Percentiles rank a stretch among this genome's conserved stretches.
Evolutionary conservation across 2,888 invertebrate species (phyloP).

Genomic region (Branchinecta sandiegonensis): DNA sequence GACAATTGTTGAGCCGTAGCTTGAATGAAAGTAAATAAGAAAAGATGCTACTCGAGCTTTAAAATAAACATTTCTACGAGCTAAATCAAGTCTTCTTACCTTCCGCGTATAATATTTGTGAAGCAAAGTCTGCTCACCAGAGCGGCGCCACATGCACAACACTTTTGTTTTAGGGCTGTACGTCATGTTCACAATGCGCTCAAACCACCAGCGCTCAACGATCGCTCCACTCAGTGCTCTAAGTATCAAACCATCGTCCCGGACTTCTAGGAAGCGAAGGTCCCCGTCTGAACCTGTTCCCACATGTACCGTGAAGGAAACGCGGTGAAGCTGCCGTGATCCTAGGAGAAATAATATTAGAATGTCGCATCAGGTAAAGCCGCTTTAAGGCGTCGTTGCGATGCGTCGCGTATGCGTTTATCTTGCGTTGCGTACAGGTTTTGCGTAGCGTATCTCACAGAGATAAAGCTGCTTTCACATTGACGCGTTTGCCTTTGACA

Average conservation of each 20-base stretch:
- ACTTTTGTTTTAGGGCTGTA: slow-evolving; percentile 97
- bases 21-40: neutral
- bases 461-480: too few relatives aligned
- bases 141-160: slow-evolving; percentile 89
- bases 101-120: slow-evolving; percentile 99
- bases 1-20: too few relatives aligned
- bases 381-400: too few relatives aligned
- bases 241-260: slow-evolving; percentile 84
- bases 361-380: too few relatives aligned
- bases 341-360: slow-evolving; percentile 65
- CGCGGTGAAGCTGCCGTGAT: slow-evolving; percentile 85
- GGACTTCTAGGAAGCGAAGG: slow-evolving; percentile 76
- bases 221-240: slow-evolving; percentile 70
- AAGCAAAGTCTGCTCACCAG: slow-evolving; percentile 81
- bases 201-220: slow-evolving; percentile 97
- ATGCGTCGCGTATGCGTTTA: too few relatives aligned
- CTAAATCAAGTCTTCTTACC: slow-evolving; percentile 42
- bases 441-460: too few relatives aligned
- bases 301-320: slow-evolving; percentile 94
- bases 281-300: slow-evolving; percentile 84
- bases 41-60: neutral
- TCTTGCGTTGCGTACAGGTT: too few relatives aligned
- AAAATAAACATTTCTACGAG: neutral
- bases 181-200: slow-evolving; percentile 96
- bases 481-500: too few relatives aligned